Conservation (phyloP, 2,797 vertebrate genomes). For the Onychomys arenicola region DNA sequence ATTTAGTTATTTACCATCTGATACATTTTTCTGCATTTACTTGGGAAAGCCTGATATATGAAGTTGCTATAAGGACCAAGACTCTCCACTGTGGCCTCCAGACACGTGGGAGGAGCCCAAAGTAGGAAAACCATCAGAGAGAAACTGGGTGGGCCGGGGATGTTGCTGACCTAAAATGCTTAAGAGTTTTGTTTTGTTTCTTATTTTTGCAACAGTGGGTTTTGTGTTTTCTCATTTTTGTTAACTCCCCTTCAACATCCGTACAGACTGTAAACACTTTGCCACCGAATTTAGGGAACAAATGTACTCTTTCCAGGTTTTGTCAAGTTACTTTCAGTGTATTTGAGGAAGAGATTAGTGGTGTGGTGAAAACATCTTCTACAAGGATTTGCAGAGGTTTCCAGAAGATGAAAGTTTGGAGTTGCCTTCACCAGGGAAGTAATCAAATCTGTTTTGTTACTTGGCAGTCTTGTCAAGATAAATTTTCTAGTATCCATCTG, state of each 20-base stretch:
- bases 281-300: neutral
- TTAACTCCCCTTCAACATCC: neutral
- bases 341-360: neutral
- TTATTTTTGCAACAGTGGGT: neutral
- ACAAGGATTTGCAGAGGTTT: neutral
- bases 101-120: neutral
- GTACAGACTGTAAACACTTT: neutral
- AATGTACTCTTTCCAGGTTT: constrained; percentile 13
- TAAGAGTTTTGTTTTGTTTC: neutral
- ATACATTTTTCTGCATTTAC: neutral
- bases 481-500: neutral
- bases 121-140: neutral
- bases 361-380: neutral
- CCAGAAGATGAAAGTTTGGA: neutral
- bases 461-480: neutral
- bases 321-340: constrained; percentile 7
- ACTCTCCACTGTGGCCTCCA: neutral
- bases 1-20: neutral
- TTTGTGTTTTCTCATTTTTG: neutral
- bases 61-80: neutral
- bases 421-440: neutral
- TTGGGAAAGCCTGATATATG: neutral
- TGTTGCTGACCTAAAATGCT: neutral
- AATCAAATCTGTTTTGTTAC: neutral
- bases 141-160: neutral